Conservation (phyloP, 2,113 vertebrate genomes). For the Hystrix cristata region DNA sequence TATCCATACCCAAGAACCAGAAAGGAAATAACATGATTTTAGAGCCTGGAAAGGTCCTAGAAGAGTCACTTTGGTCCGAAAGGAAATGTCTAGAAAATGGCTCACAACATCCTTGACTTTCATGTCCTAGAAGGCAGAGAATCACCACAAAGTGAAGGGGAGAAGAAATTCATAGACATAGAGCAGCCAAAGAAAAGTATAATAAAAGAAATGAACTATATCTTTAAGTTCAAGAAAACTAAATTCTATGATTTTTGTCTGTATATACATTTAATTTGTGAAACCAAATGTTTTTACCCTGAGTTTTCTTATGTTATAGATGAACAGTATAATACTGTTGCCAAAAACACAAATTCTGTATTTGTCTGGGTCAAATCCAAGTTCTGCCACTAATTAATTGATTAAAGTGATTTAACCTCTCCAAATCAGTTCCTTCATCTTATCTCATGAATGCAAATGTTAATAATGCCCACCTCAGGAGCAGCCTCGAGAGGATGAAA, state of each 20-base stretch:
- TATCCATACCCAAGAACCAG: neutral
- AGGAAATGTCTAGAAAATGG: neutral
- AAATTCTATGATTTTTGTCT: neutral
- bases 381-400: neutral
- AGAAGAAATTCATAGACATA: neutral
- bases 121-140: neutral
- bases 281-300: neutral
- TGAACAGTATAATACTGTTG: neutral
- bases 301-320: neutral
- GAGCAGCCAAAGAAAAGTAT: neutral
- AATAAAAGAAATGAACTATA: neutral
- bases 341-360: constrained; percentile 43
- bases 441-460: constrained; percentile 19
- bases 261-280: neutral
- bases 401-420: constrained; percentile 45
- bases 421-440: neutral
- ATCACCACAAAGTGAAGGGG: neutral
- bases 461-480: neutral
- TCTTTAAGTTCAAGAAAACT: neutral
- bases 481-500: neutral
- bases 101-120: neutral
- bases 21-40: neutral
- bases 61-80: neutral
- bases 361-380: constrained; percentile 25
- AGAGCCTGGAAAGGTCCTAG: neutral